phyloP scores from a whole-genome alignment of 2,888 invertebrate genomes.

The Spodoptera exigua region DNA sequence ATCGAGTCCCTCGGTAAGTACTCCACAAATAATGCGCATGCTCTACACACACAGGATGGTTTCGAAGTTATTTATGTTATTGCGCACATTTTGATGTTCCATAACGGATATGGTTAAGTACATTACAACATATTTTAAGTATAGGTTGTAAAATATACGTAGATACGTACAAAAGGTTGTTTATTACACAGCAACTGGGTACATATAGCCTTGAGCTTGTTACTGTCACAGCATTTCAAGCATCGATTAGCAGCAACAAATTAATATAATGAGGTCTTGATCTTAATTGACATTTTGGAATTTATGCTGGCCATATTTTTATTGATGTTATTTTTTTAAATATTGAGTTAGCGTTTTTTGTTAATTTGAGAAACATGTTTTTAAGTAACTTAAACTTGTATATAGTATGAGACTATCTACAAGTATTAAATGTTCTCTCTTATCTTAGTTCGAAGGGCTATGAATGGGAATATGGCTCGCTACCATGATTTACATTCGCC shows the following conservation, averaged over 20 bases:
- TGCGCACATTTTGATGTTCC: slow-evolving; percentile 42
- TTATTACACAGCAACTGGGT: slow-evolving; percentile 34
- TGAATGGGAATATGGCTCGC: too few relatives aligned
- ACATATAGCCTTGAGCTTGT: slow-evolving; percentile 42
- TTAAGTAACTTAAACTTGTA: too few relatives aligned
- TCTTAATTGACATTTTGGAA: slow-evolving; percentile 21
- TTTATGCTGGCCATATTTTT: too few relatives aligned
- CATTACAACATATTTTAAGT: slow-evolving; percentile 53
- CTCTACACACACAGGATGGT: slow-evolving; percentile 29
- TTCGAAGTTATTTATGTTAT: slow-evolving; percentile 34
- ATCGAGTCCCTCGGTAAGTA: slow-evolving; percentile 33
- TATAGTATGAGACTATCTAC: too few relatives aligned
- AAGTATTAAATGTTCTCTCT: too few relatives aligned
- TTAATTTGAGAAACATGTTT: too few relatives aligned
- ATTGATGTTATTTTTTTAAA: too few relatives aligned
- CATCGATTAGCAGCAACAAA: slow-evolving; percentile 44
- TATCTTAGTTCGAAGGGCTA: too few relatives aligned
- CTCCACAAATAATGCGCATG: background rate
- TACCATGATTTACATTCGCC: too few relatives aligned
- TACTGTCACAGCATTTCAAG: slow-evolving; percentile 53
- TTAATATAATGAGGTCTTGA: slow-evolving; percentile 37
- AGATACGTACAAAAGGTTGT: slow-evolving; percentile 33
- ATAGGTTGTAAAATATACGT: slow-evolving; percentile 32
- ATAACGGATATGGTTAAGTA: slow-evolving; percentile 47
- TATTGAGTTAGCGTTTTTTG: too few relatives aligned